These are phyloP conservation scores for Macrophya annulata DNA, from an alignment of 2,888 invertebrate species.

Conservation along the genomic window DNA sequence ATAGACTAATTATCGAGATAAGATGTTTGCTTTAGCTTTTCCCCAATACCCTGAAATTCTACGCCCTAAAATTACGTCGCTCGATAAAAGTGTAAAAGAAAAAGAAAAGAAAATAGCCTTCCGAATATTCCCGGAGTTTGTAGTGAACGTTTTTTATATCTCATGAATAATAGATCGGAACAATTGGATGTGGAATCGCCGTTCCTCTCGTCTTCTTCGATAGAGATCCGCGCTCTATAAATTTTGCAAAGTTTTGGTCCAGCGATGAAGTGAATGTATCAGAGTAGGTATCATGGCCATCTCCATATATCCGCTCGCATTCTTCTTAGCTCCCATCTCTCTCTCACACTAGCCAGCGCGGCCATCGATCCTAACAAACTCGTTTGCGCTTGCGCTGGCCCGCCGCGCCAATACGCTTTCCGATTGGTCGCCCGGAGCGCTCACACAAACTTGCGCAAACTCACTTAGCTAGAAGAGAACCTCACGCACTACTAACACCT, in stretches of 20 bases:
- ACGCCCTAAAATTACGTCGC: background rate
- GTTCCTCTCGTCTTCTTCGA: background rate
- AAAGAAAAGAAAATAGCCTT: background rate
- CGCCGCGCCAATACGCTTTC: background rate
- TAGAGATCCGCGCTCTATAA: background rate
- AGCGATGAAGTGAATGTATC: conserved; percentile 25
- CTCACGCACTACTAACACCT: conserved; percentile 9
- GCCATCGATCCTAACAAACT: conserved; percentile 52
- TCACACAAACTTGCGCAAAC: conserved; percentile 17
- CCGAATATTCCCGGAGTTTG: background rate
- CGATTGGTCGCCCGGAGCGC: conserved; percentile 35
- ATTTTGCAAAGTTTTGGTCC: conserved; percentile 11
- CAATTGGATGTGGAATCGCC: background rate
- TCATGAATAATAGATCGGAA: background rate
- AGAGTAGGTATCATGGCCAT: background rate
- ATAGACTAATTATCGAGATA: background rate
- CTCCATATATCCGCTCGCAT: conserved; percentile 39
- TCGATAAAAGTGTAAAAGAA: background rate
- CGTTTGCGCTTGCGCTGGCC: conserved; percentile 37
- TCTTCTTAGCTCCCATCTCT: conserved; percentile 34
- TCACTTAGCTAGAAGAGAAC: background rate
- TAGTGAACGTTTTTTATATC: background rate
- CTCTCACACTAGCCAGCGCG: conserved; percentile 41
- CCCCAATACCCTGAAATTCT: background rate
- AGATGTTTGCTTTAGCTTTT: background rate